Base-by-base conservation (phyloP, 2,797 vertebrate species). In the Margarornis squamiger region DNA sequence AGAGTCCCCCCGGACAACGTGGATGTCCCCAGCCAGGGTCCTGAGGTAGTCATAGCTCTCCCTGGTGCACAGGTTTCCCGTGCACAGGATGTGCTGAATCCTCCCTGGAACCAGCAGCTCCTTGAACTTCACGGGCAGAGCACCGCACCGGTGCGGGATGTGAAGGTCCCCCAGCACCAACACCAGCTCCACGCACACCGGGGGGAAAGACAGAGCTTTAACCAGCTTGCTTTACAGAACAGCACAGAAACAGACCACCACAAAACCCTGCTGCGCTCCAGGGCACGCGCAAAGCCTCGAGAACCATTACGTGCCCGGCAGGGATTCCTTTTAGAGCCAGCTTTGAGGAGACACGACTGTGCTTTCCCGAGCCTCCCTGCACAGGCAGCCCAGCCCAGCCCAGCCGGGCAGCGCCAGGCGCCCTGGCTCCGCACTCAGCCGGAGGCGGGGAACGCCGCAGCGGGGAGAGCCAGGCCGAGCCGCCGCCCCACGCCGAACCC, bases 1-100 rank as follows among this genome's bases (percentile, higher is more conserved):
- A 10, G 98, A 99, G 98, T 99, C 99, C 85, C 99, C 99, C 93
- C 98, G 97, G 82, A 99, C 99, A 30, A 99, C 98, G 57, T 99
- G 99, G 80, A 99, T 97, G 20, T 99, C 99, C 36, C 98, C 99
- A 1, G 99, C 98, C 74, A 99, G 98, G 2, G 98, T 99, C 97
- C 99, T 98, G 96, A 99, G 98, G 98, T 99, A 99, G 95, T 99
- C 99, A 71, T 98, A 99, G 97, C 98, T 99, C 97, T 99, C 99
- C 98, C 99, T 98, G 86, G 98, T 99, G 97, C 99, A 99, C 51
- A 99, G 99, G 95, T 99, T 99, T 12, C 99, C 99, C 0, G 98
- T 99, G 92, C 99, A 99, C 76, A 99, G 98, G 49, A 99, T 98
- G 95, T 99, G 99, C 95, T 99, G 99, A 96, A 99, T 99, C 97